Percentiles rank a stretch among this genome's conserved stretches.
These are phyloP conservation scores for Agrilus cyanescens DNA, from an alignment of 2,888 invertebrate species.

Conservation along the genomic window DNA sequence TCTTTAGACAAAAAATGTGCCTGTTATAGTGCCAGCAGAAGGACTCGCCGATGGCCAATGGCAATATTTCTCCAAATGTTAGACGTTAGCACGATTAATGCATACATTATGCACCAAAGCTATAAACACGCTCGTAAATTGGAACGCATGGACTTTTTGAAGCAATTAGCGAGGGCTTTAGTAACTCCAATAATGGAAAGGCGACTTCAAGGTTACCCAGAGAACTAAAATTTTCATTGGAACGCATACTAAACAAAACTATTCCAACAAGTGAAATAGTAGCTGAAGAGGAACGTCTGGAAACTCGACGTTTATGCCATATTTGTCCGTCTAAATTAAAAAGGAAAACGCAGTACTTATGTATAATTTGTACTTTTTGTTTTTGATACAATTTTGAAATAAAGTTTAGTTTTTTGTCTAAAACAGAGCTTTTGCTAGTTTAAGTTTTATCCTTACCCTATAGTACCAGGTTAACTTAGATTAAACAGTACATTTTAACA, in stretches of 20 bases:
- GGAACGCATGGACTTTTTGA: not conserved
- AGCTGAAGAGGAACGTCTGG: not conserved
- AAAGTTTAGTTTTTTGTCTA: no score
- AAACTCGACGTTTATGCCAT: not conserved
- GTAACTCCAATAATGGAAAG: conserved; percentile 4
- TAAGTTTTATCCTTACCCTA: no score
- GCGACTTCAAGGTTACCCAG: not conserved
- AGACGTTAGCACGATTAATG: conserved; percentile 4
- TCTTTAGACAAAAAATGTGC: conserved; percentile 5
- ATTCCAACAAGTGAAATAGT: not conserved
- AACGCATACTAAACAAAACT: not conserved
- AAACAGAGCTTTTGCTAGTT: no score
- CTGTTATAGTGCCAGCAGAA: not conserved
- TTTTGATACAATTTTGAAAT: no score
- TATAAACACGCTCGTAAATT: not conserved
- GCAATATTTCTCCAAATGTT: conserved; percentile 4
- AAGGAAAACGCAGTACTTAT: conserved; percentile 2
- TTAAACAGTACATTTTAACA: no score
- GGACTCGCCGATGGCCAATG: conserved; percentile 2
- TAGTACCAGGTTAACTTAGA: no score
- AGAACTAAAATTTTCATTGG: not conserved
- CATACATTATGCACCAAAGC: not conserved
- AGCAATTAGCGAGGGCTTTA: not conserved
- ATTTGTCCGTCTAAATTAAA: not conserved
- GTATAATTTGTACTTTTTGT: no score